phyloP scores from a whole-genome alignment of 2,797 vertebrate species.

The Muscicapa comitata region DNA sequence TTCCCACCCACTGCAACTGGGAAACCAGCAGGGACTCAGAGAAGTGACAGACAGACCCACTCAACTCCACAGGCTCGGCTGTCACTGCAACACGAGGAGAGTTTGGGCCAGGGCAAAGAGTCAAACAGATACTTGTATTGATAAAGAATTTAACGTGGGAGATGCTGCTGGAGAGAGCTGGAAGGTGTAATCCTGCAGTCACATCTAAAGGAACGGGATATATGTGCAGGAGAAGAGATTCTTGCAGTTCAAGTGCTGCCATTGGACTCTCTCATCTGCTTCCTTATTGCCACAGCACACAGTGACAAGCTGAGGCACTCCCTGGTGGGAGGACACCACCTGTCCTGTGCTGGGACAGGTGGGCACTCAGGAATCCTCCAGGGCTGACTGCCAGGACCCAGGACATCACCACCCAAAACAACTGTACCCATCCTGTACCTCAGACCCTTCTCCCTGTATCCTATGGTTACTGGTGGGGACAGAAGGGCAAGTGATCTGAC shows the following conservation, averaged over 20 bases:
- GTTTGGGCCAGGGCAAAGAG: neutral
- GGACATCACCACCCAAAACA: neutral
- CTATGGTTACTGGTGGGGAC: neutral
- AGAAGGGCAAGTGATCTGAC: neutral
- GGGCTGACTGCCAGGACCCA: rapidly evolving
- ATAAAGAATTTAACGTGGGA: neutral
- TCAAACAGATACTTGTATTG: rapidly evolving
- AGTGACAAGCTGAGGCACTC: neutral
- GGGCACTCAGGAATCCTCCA: neutral
- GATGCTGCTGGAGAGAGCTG: neutral
- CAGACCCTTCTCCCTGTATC: neutral
- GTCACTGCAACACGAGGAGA: neutral
- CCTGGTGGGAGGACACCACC: neutral
- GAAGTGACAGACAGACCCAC: neutral
- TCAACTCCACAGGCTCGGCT: neutral
- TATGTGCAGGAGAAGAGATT: rapidly evolving
- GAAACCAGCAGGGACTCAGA: neutral
- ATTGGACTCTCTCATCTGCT: neutral
- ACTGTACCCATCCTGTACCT: neutral
- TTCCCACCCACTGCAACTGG: rapidly evolving
- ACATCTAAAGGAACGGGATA: neutral
- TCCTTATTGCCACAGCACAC: neutral
- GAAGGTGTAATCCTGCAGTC: neutral
- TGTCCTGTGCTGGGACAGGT: neutral
- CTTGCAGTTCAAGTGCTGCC: neutral